Evolutionary conservation across 2,113 vertebrate species (phyloP), one percentile per base, ranked within the genome.

Genomic region (Strix aluco): DNA sequence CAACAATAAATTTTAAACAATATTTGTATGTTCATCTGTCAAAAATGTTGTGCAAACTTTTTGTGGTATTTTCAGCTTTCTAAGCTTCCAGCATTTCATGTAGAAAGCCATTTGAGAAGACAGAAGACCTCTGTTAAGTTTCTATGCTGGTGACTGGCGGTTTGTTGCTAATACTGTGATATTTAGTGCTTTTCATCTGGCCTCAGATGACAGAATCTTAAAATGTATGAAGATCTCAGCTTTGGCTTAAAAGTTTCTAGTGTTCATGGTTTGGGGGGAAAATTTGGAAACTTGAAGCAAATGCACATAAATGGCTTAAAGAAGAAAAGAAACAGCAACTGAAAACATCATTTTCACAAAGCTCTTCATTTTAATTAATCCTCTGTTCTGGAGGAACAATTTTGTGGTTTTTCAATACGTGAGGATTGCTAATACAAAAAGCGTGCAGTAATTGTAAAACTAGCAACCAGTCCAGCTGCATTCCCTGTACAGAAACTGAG

Each of bases 381-480:
- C 42, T 73, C 49, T 83, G 20, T 23, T 90, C 42, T 66, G 71
- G 32, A 83, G 90, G 34, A 80, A 25, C 58, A 66, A 36, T 80
- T 94, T 66, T 1, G 0, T 42, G 79, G 54, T 51, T 96, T 93
- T 92, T 88, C n/a, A 86, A 4, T 73, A 70, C 3, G 5, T 63
- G 42, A 77, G n/a, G 38, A 20, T 51, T 95, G 71, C 62, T 83
- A 94, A 80, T 82, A 80, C 19, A 77, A 82, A 96, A 93, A 83
- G 72, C 1, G 40, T 92, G 95, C 6, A 7, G 82, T 38, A 81
- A 88, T 29, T 95, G 80, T 86, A 91, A 96, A 94, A 93, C 90
- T 55, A 94, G 63, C 82, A 94, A 96, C 96, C 94, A 94, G 96
- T 96, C 79, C 95, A 94, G 94, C 95, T 88, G 75, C 96, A 96